phyloP scores from a whole-genome alignment of 1,140 invertebrate genomes.

The Wiebesia pumilae region DNA sequence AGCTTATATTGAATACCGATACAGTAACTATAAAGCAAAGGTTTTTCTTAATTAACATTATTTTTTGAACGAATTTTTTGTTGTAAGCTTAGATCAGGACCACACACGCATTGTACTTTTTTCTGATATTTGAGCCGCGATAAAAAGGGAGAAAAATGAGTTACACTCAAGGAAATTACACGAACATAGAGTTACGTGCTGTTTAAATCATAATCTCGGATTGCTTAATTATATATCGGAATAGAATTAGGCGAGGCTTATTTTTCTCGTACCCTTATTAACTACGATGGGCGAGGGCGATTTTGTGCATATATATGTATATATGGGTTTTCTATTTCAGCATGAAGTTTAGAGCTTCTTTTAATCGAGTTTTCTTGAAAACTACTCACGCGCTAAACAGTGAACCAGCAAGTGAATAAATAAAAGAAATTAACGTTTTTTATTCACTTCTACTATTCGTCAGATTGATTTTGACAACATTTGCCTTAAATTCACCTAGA shows the following conservation, averaged over 20 bases:
- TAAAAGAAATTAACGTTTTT: neutral
- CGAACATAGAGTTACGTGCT: conserved; percentile 10
- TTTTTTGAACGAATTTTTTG: neutral
- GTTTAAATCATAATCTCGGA: conserved; percentile 37
- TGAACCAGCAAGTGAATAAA: neutral
- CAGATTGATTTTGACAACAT: neutral
- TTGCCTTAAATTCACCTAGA: neutral
- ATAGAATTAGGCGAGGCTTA: neutral
- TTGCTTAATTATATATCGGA: conserved; percentile 35
- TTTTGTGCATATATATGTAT: too few species aligned
- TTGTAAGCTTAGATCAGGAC: neutral
- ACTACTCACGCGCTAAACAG: neutral
- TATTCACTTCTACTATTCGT: too few species aligned
- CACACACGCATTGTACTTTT: neutral
- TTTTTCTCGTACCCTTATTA: conserved; percentile 13
- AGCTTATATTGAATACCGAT: too few species aligned
- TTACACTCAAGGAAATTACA: conserved; percentile 6
- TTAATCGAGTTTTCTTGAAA: neutral
- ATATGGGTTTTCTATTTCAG: neutral
- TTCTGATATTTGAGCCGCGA: neutral
- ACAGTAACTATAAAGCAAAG: too few species aligned
- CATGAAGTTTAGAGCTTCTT: conserved; percentile 25
- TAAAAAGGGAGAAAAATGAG: neutral
- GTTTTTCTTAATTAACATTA: neutral
- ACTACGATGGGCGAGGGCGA: neutral